These are phyloP conservation scores for Rhinogobio ventralis DNA, from an alignment of 2,797 vertebrate genomes.

Conservation along the genomic window DNA sequence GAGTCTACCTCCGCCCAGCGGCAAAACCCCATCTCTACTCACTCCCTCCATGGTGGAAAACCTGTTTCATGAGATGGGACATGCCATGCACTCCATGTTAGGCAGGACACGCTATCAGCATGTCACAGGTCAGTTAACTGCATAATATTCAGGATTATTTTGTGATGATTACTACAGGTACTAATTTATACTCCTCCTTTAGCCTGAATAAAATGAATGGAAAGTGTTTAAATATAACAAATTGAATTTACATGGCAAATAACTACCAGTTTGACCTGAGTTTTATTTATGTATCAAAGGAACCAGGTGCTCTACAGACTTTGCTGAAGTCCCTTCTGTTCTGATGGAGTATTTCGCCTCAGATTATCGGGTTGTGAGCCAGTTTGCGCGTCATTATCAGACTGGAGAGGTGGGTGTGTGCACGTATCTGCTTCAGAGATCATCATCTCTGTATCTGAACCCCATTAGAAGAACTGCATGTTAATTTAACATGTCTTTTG, in stretches of 20 bases:
- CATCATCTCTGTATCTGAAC: not conserved
- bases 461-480: not conserved
- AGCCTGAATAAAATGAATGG: not conserved
- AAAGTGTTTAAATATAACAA: not conserved
- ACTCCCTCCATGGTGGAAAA: constrained; percentile 97
- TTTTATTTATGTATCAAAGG: constrained; percentile 73
- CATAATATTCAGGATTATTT: not conserved
- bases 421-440: not conserved
- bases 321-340: constrained; percentile 96
- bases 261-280: not conserved
- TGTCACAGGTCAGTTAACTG: constrained; percentile 82
- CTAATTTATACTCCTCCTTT: not conserved
- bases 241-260: not conserved
- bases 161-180: not conserved
- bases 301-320: constrained; percentile 96
- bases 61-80: constrained; percentile 98
- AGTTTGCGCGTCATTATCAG: constrained; percentile 94
- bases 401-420: constrained; percentile 87
- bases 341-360: constrained; percentile 98
- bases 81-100: constrained; percentile 98
- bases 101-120: constrained; percentile 95
- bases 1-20: constrained; percentile 84
- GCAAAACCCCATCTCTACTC: constrained; percentile 82
- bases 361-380: constrained; percentile 92
- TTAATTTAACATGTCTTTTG: not conserved